Base-by-base conservation (phyloP, 2,888 invertebrate species). In the Hyppa rectilinea region DNA sequence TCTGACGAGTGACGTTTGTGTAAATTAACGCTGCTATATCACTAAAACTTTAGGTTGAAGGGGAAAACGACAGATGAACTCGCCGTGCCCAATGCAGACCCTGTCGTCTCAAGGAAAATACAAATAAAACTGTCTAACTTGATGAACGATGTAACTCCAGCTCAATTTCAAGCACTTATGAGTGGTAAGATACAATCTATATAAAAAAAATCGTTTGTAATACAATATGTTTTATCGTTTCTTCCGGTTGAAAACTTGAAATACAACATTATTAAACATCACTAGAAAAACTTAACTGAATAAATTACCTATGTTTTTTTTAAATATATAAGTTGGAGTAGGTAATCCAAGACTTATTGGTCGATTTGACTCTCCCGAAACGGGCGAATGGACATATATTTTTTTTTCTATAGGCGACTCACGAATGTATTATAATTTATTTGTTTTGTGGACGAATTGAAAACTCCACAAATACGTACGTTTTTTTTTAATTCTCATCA, bases 81-180 rank as follows among this genome's bases (percentile, higher is more conserved):
- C 3, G 45, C 67, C 2, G 92, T 91, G 1, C 52, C 83, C 5
- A 85, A 80, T 29, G 90, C 89, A 0, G 95, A 95, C 65, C 94
- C 94, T 0, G 93, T 95, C 2, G 94, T 92, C 2, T 81, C 90
- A 0, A 89, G 94, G 49, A 95, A 95, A 81, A 90, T 95, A 79
- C 92, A 94, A 84, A 90, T 94, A 38, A 95, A 94, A 85, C 87
- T 95, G 1, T 74, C 83, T 31, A 89, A 88, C 66, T 79, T 94
- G 53, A 91, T 94, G 91, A 69, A 77, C 2, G 82, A 80, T 0
- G 73, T 75, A 34, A 89, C 89, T 4, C 90, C 92, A 14, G 81
- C 87, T 10, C 87, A 89, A 68, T 88, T 85, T 60, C 66, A 80
- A 47, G 23, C 68, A 3, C 77, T 93, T 2, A 93, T 94, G 87